Evolutionary conservation across 2,888 invertebrate genomes (phyloP).

Genomic region (Tachina lurida): DNA sequence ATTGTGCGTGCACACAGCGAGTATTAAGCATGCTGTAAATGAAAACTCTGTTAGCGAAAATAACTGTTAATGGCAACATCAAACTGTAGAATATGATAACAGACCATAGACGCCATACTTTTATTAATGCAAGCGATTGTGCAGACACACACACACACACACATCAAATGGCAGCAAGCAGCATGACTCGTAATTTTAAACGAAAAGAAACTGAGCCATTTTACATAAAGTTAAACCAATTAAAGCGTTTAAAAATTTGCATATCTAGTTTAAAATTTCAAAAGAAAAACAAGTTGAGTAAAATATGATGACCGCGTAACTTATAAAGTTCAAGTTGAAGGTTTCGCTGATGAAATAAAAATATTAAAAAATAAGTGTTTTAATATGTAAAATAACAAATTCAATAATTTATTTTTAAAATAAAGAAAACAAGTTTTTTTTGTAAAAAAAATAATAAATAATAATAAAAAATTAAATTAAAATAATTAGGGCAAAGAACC

Average conservation of each 20-base stretch:
- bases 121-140: too few relatives aligned
- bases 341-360: slow-evolving; percentile 20
- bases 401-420: neutral
- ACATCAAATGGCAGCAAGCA: neutral
- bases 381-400: neutral
- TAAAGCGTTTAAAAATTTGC: slow-evolving; percentile 28
- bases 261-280: slow-evolving; percentile 3
- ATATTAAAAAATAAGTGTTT: neutral
- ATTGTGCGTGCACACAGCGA: too few relatives aligned
- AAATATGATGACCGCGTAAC: slow-evolving; percentile 4
- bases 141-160: neutral
- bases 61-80: neutral
- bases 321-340: slow-evolving; percentile 66
- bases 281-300: slow-evolving; percentile 1
- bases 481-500: slow-evolving; percentile 29
- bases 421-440: neutral
- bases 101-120: too few relatives aligned
- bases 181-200: slow-evolving; percentile 15
- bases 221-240: slow-evolving; percentile 47
- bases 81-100: too few relatives aligned
- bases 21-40: too few relatives aligned
- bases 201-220: slow-evolving; percentile 43
- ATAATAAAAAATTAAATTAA: neutral
- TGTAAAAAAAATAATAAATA: neutral
- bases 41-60: neutral